Evolutionary conservation across 2,888 invertebrate species (phyloP).

Genomic region (Bibio marci): DNA sequence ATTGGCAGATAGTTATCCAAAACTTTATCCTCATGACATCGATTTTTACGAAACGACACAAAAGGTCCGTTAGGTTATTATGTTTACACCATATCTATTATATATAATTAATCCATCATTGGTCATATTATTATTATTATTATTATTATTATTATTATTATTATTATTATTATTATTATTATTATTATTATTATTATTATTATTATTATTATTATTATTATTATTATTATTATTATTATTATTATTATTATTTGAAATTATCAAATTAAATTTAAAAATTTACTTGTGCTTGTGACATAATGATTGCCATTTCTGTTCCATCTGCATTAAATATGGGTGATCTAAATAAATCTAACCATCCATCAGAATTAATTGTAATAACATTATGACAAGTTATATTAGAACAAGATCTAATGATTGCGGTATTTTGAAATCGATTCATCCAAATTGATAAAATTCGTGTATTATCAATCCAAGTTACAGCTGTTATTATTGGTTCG

Average conservation of each 20-base stretch:
- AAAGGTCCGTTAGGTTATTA: too few species aligned
- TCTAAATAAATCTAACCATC: constrained; percentile 67
- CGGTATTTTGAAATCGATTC: constrained; percentile 71
- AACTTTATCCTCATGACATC: too few species aligned
- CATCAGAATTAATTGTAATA: constrained; percentile 27
- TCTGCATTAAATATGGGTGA: constrained; percentile 49
- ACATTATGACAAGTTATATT: background rate
- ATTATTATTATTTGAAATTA: too few species aligned
- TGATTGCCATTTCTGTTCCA: constrained; percentile 52
- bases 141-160: background rate
- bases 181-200: too few species aligned
- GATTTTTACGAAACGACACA: too few species aligned
- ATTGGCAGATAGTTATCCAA: too few species aligned
- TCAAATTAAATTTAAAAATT: too few species aligned
- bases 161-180: too few species aligned
- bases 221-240: too few species aligned
- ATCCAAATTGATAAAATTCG: constrained; percentile 69
- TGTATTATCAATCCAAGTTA: constrained; percentile 57
- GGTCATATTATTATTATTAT: too few species aligned
- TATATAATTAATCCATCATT: background rate
- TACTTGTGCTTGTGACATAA: constrained; percentile 44
- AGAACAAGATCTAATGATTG: constrained; percentile 44
- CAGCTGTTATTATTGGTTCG: constrained; percentile 37
- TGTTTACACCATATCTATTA: too few species aligned
- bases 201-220: too few species aligned